A percentile compares a stretch with the other conserved stretches of the same genome.
These are phyloP conservation scores for Merops nubicus DNA, from an alignment of 2,113 vertebrate genomes.

Conservation along the genomic window DNA sequence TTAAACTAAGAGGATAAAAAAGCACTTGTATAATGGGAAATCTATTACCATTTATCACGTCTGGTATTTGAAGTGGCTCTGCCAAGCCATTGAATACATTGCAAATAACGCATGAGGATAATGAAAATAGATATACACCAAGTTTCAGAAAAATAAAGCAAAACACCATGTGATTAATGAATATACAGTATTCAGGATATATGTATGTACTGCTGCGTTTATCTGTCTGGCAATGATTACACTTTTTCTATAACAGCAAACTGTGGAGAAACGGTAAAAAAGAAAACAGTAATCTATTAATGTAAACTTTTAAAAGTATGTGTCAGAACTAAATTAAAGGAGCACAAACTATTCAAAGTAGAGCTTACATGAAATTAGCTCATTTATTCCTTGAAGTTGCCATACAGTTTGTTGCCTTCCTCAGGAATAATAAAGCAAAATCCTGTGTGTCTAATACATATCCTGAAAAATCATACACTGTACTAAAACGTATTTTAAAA, in stretches of 20 bases:
- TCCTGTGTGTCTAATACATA: background rate
- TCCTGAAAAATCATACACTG: background rate
- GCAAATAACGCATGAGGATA: constrained; percentile 11
- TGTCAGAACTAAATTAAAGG: background rate
- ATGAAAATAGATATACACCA: background rate
- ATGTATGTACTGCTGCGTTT: background rate
- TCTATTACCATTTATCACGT: constrained; percentile 53
- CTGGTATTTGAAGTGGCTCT: constrained; percentile 21
- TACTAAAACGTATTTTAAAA: background rate
- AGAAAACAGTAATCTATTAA: background rate
- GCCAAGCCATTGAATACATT: background rate
- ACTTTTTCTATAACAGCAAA: background rate
- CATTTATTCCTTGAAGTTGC: background rate
- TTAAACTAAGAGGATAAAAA: constrained; percentile 57
- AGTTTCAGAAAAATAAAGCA: background rate
- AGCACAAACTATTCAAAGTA: background rate
- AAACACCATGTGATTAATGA: background rate
- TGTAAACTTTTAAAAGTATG: background rate
- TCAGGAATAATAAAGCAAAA: background rate
- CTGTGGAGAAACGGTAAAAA: background rate
- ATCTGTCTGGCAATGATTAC: background rate
- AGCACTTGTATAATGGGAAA: constrained; percentile 36
- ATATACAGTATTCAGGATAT: background rate
- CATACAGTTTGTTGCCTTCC: background rate
- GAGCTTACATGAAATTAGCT: background rate